Percentiles rank a stretch among this genome's conserved stretches.
phyloP scores from a whole-genome alignment of 2,113 vertebrate species.

The Cyrtonyx montezumae region DNA sequence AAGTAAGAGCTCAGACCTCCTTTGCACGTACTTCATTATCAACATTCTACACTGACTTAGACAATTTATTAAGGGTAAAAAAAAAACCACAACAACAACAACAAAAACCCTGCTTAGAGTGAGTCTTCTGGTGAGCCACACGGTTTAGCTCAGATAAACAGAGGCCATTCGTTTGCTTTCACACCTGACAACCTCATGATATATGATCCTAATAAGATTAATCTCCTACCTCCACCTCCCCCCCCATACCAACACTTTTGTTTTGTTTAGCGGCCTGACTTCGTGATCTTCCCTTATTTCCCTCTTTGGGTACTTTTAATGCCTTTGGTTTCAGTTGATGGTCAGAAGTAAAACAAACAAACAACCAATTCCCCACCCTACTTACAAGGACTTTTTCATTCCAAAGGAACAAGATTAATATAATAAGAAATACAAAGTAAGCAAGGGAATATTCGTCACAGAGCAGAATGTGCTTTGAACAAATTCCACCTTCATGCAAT shows the following conservation, averaged over 20 bases:
- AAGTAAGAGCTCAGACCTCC: constrained; percentile 80
- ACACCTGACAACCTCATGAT: constrained; percentile 95
- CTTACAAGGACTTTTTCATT: constrained; percentile 43
- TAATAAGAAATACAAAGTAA: constrained; percentile 46
- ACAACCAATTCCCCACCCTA: constrained; percentile 38
- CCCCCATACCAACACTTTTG: constrained; percentile 56
- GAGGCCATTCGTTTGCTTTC: constrained; percentile 94
- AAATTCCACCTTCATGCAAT: background rate
- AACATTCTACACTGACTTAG: constrained; percentile 84
- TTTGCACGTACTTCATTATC: constrained; percentile 89
- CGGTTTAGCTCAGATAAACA: constrained; percentile 96
- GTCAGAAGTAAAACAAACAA: constrained; percentile 73
- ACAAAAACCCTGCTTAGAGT: constrained; percentile 78
- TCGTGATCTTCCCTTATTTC: constrained; percentile 66
- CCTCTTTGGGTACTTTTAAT: constrained; percentile 61
- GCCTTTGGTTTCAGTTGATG: constrained; percentile 71
- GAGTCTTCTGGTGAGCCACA: constrained; percentile 88
- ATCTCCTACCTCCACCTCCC: constrained; percentile 82
- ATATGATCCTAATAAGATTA: constrained; percentile 96
- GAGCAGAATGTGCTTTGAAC: constrained; percentile 26
- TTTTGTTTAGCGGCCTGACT: constrained; percentile 70
- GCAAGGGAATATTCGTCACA: constrained; percentile 62
- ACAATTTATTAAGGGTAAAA: constrained; percentile 93
- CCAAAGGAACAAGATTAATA: constrained; percentile 68
- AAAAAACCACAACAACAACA: constrained; percentile 1